Evolutionary conservation across 2,888 invertebrate genomes (phyloP).

Genomic region (Copidosoma aretas): DNA sequence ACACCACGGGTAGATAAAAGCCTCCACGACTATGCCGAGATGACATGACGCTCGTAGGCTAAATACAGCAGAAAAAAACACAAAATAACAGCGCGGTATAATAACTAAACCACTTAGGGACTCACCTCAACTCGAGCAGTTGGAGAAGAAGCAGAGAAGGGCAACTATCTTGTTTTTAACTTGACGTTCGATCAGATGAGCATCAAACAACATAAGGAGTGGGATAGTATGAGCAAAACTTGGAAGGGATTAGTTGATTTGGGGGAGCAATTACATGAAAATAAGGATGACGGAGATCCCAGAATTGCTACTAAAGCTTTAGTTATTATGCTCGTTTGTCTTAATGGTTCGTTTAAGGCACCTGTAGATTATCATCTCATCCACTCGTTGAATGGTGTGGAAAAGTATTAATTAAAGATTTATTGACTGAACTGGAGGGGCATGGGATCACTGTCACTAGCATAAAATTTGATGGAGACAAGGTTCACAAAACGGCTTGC

Average conservation of each 20-base stretch:
- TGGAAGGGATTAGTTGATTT: conserved; percentile 19
- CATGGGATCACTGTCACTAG: conserved; percentile 18
- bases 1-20: too few species aligned
- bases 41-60: too few species aligned
- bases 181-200: conserved; percentile 33
- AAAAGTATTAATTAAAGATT: conserved; percentile 23
- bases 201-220: conserved; percentile 4
- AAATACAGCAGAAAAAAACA: too few species aligned
- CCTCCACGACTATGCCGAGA: too few species aligned
- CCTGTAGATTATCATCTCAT: conserved; percentile 30
- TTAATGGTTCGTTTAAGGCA: conserved; percentile 32
- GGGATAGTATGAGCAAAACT: neutral
- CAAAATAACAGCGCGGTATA: too few species aligned
- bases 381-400: conserved; percentile 9
- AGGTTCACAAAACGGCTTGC: conserved; percentile 15
- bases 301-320: conserved; percentile 21
- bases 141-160: neutral
- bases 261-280: neutral
- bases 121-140: too few species aligned
- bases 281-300: neutral
- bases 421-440: conserved; percentile 19
- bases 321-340: conserved; percentile 35
- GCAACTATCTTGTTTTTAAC: conserved; percentile 21
- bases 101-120: too few species aligned
- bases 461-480: conserved; percentile 30